Base-by-base conservation (phyloP, 2,113 vertebrate genomes). In the Australoheros scitulus region DNA sequence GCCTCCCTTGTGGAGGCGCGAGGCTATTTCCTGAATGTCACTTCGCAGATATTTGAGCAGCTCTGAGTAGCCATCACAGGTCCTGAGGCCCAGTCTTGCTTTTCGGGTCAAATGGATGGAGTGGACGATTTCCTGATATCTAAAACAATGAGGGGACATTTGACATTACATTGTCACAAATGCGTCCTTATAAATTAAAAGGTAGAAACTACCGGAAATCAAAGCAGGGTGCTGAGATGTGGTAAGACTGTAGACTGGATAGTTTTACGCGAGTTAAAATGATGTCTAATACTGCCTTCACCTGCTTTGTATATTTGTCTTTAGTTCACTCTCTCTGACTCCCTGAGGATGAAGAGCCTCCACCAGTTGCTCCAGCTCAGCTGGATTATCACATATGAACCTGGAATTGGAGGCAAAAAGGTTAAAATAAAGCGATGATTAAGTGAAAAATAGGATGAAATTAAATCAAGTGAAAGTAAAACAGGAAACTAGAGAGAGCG, bases 1-100 rank as follows among this genome's bases (percentile, higher is more conserved):
- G 17, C 98, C 98, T 43, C 98, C 98, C 78, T 99, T 99, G 70
- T 98, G 97, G 77, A 99, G 96, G 14, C 98, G 95, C 0, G 97
- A 98, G 4, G 98, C 97, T 2, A 99, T 96, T 87, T 99, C 98
- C 80, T 98, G 96, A n/a, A 99, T 96, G 91, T 99, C 98, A 57
- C 97, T 98, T 14, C 96, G 95, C 87, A 99, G 92, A 89, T 96
- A 99, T 85, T 95, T 97, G 80, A 99, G 95, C 68, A 99, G 96
- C 57, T 99, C 97, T 80, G 96, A 91, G 82, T 96, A 95, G 60
- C 97, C 97, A 8, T 99, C 97, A 59, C 97, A 99, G 61, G 92
- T 96, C 82, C 97, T 97, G 70, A 98, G 95, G 52, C 96, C 97
- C 75, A 95, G 57, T 92, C 97, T 97, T 82, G 91, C 93, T 77